phyloP scores from a whole-genome alignment of 2,113 vertebrate species.

The Arothron firmamentum region DNA sequence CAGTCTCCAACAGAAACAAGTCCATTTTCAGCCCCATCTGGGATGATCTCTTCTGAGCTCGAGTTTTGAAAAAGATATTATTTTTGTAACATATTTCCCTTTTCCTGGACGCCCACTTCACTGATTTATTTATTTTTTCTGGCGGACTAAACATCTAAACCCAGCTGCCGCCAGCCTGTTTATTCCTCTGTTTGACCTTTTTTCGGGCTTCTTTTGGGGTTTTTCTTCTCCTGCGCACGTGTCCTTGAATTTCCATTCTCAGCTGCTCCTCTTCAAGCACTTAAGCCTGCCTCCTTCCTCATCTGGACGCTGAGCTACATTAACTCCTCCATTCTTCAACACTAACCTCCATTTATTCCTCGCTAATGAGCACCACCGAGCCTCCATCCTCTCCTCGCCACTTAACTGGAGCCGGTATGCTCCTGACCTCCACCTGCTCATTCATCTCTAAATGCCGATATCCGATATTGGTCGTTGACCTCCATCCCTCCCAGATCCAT shows the following conservation, averaged over 20 bases:
- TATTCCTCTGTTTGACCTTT: background rate
- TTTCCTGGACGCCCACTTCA: no score
- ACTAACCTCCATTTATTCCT: background rate
- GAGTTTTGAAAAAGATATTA: no score
- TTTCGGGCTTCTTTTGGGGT: no score
- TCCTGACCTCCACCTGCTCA: background rate
- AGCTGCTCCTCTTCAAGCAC: background rate
- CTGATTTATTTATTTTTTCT: no score
- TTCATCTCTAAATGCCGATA: conserved; percentile 6
- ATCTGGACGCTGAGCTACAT: background rate
- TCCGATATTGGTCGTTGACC: background rate
- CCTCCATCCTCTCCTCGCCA: background rate
- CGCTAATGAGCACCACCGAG: background rate
- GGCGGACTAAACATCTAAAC: no score
- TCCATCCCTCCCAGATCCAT: conserved; percentile 3
- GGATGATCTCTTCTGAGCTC: no score
- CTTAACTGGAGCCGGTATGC: background rate
- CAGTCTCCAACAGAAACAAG: no score
- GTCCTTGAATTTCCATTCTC: background rate
- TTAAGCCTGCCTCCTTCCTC: background rate
- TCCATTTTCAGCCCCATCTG: no score
- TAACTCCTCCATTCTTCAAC: background rate
- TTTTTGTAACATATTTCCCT: no score
- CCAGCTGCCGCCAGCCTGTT: no score
- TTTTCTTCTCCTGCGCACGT: background rate